Base-by-base conservation (phyloP, 1,140 invertebrate species). In the Portunus trituberculatus region DNA sequence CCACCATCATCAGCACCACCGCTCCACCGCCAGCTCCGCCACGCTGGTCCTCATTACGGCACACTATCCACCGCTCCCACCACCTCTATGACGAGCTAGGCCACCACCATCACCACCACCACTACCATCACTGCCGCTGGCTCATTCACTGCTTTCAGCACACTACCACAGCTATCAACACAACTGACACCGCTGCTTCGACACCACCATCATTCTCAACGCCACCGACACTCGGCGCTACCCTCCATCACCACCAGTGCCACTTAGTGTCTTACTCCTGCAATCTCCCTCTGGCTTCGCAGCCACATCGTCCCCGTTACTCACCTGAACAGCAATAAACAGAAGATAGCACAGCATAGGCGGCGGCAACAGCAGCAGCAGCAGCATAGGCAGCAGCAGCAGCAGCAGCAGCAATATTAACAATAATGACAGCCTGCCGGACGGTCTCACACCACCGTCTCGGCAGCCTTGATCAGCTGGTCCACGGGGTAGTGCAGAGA, bases 381-480 rank as follows among this genome's bases (percentile, higher is more conserved):
- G 46, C 20, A 67, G 46, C 48, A 91, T 16, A 31, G 31, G 31
- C 84, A 32, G 45, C 45, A 89, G 39, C 25, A 89, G 39, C 88
- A 46, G 39, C 45, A 89, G 39, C 32, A 20, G 20, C 25, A n/a
- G 25, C n/a, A 28, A 12, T 32, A 28, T 10, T 32, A 84, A 10
- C 28, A 28, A 10, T 84, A 29, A 12, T 32, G 10, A 28, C n/a
- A 28, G 31, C n/a, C 89, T 16, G 16, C 31, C 6, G 10, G 32
- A n/a, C 39, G 8, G 46, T n/a, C 90, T 76, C 52, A 91, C 52
- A 91, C 90, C 59, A 91, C 90, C 52, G 90, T 91, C 52, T 91
- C 90, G 16, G 90, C 67, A 4, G 90, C 90, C 59, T 91, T 91
- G 59, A 91, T 91, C 52, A 91, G 90, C 90, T 91, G 90, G 90